phyloP scores from a whole-genome alignment of 2,888 invertebrate species.

The Parnassius apollo region DNA sequence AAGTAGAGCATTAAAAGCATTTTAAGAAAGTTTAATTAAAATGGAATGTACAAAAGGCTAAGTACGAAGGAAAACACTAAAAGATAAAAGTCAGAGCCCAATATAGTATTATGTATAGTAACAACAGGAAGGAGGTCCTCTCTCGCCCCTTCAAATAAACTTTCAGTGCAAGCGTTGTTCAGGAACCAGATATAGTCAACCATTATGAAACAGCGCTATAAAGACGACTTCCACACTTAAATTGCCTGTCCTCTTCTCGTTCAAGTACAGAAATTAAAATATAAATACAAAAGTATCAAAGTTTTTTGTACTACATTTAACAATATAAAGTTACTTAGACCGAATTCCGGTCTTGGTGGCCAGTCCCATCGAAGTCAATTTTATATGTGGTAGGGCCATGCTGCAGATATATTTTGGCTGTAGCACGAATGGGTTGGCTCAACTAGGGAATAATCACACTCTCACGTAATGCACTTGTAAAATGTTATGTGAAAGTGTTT shows the following conservation, averaged over 20 bases:
- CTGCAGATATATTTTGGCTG: too few relatives aligned
- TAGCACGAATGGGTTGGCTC: too few relatives aligned
- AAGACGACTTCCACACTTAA: constrained; percentile 24
- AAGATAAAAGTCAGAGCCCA: constrained; percentile 10
- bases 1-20: too few relatives aligned
- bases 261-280: not conserved
- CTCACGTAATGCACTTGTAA: too few relatives aligned
- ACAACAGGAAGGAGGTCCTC: constrained; percentile 12
- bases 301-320: not conserved
- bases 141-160: constrained; percentile 43
- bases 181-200: constrained; percentile 65
- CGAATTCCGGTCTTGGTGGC: too few relatives aligned
- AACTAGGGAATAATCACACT: too few relatives aligned
- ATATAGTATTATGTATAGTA: constrained; percentile 2
- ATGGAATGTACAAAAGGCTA: too few relatives aligned
- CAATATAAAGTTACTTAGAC: too few relatives aligned
- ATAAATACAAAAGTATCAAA: not conserved
- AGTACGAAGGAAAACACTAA: constrained; percentile 1
- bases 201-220: constrained; percentile 58
- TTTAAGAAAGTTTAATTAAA: too few relatives aligned
- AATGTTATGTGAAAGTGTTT: too few relatives aligned
- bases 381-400: too few relatives aligned
- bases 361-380: too few relatives aligned
- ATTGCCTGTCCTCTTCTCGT: constrained; percentile 7
- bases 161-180: constrained; percentile 50